These are phyloP conservation scores for Trididemnum nubilum DNA, from an alignment of 23 tunicate genomes.

Conservation along the genomic window DNA sequence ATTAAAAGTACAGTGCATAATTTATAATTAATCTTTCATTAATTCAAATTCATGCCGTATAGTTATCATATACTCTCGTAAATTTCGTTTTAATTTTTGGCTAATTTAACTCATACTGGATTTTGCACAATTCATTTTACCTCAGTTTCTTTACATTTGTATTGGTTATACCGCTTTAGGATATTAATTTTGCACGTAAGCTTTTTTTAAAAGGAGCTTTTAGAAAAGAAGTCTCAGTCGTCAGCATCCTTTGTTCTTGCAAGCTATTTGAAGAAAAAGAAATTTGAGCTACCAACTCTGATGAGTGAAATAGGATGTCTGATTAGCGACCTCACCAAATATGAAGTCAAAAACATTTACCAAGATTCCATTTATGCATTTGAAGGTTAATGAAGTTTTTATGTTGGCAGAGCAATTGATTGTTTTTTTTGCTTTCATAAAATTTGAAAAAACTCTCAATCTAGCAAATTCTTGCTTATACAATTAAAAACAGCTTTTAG, in stretches of 20 bases:
- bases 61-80: too few relatives aligned
- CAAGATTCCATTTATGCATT: neutral
- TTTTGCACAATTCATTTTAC: too few relatives aligned
- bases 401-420: neutral
- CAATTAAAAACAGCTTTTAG: neutral
- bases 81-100: too few relatives aligned
- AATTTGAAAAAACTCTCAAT: neutral
- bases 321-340: neutral
- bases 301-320: neutral
- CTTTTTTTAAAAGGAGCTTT: too few relatives aligned
- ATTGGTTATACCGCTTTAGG: too few relatives aligned
- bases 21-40: too few relatives aligned
- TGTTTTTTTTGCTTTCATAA: too few relatives aligned
- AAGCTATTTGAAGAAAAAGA: neutral
- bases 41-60: too few relatives aligned
- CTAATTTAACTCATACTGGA: too few relatives aligned
- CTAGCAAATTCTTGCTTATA: neutral
- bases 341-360: slow-evolving; percentile 5
- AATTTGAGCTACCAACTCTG: neutral
- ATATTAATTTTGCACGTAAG: too few relatives aligned
- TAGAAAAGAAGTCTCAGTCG: neutral
- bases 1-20: too few relatives aligned
- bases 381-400: neutral
- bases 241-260: neutral
- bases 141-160: too few relatives aligned